Evolutionary conservation across 2,113 vertebrate genomes (phyloP).

Genomic region (Rousettus leschenaultii): DNA sequence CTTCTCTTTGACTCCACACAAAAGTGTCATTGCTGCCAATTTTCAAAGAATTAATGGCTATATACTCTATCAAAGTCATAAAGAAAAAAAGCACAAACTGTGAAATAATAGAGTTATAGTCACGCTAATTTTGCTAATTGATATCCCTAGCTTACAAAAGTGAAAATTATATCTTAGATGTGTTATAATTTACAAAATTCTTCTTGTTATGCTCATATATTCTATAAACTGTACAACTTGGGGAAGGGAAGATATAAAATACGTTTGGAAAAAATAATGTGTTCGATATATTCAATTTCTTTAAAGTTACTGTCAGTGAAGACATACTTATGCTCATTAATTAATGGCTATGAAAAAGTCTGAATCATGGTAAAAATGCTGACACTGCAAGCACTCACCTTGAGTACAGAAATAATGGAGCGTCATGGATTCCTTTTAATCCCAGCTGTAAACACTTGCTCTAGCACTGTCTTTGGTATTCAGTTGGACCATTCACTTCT

Average conservation of each 20-base stretch:
- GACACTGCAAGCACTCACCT: not conserved
- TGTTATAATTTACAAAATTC: not conserved
- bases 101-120: not conserved
- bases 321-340: not conserved
- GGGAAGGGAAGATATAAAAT: not conserved
- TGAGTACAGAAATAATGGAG: not conserved
- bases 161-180: not conserved
- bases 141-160: not conserved
- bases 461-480: not conserved
- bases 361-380: not conserved
- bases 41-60: not conserved
- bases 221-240: not conserved
- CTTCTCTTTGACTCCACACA: not conserved
- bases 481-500: not conserved
- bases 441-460: not conserved
- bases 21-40: not conserved
- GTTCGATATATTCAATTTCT: not conserved
- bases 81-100: not conserved
- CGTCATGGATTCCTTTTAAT: not conserved
- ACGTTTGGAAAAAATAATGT: not conserved
- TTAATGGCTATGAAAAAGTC: not conserved
- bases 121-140: not conserved
- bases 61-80: not conserved
- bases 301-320: not conserved
- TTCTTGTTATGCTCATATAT: not conserved